Base-by-base conservation (phyloP, 2,888 invertebrate species). In the Brassicogethes aeneus region DNA sequence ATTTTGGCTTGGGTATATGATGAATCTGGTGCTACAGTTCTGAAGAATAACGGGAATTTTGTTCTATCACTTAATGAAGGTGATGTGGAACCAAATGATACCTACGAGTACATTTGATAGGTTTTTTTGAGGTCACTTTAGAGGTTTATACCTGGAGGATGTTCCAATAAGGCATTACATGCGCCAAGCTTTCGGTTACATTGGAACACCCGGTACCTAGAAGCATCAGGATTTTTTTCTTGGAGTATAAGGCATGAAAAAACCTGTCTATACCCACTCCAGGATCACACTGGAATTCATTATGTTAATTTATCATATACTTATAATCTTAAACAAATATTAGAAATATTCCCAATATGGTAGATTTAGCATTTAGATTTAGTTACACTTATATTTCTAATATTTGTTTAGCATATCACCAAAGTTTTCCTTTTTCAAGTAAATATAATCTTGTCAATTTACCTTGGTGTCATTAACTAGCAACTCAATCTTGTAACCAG, bases 81-180 rank as follows among this genome's bases (percentile, higher is more conserved):
- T 0, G 92, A 89, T 14, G 85, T 89, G 0, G 91, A 86, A 2
- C 91, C 93, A 60, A 87, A 91, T 0, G 93, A 93, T 29, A 93
- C 85, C 89, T 89, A 65, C 23, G 10, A 23, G 23, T 23, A 23
- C 5, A 23, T 23, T 7, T 7, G 10, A 7, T 23, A 23, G 12
- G 33, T 35, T n/a, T n/a, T 34, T 10, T 15, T n/a, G n/a, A n/a
- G n/a, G n/a, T n/a, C n/a, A n/a, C 7, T 36, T 10, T 35, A 33
- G 14, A 17, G 3, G 17, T 23, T 23, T 23, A 23, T 23, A 88
- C 89, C 79, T 93, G 87, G 7, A 92, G 80, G 53, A 93, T 85
- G 63, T 91, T 92, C 91, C 91, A 92, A 61, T 91, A 89, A 3
- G 90, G 88, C 16, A 89, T 89, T 41, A 93, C 85, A 70, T 91